A percentile compares a stretch with the other conserved stretches of the same genome.
Evolutionary conservation across 2,113 vertebrate species (phyloP).

Genomic region (Trematocara variabile): DNA sequence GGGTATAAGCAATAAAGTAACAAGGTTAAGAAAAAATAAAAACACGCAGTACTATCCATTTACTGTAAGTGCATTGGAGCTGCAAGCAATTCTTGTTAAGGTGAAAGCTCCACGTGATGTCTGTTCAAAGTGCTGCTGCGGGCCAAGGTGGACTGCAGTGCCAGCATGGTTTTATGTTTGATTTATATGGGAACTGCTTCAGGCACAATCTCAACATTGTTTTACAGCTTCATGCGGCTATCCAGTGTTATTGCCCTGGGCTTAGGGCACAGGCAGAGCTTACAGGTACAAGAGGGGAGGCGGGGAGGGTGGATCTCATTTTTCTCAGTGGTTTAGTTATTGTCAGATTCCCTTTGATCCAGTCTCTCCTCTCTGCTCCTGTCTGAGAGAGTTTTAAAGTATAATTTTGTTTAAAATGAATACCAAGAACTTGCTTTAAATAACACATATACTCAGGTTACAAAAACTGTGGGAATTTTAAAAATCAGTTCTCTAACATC

Average conservation of each 20-base stretch:
- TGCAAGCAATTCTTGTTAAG: neutral
- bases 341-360: neutral
- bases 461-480: neutral
- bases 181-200: slow-evolving; percentile 48
- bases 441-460: neutral
- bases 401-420: neutral
- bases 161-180: slow-evolving; percentile 11
- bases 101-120: slow-evolving; percentile 24
- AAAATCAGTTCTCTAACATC: neutral
- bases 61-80: neutral
- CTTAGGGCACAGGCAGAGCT: slow-evolving; percentile 4
- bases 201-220: slow-evolving; percentile 31
- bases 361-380: neutral
- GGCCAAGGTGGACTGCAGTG: slow-evolving; percentile 9
- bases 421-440: neutral
- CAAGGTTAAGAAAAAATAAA: neutral
- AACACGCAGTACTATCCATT: neutral
- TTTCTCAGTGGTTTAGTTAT: neutral
- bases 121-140: slow-evolving; percentile 30
- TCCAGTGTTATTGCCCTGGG: neutral
- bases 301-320: neutral
- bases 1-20: neutral
- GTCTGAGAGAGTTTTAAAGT: neutral
- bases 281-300: neutral
- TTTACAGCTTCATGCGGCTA: slow-evolving; percentile 23